Conservation (phyloP, 1,140 invertebrate genomes). For the Ctenoplectra terminalis region DNA sequence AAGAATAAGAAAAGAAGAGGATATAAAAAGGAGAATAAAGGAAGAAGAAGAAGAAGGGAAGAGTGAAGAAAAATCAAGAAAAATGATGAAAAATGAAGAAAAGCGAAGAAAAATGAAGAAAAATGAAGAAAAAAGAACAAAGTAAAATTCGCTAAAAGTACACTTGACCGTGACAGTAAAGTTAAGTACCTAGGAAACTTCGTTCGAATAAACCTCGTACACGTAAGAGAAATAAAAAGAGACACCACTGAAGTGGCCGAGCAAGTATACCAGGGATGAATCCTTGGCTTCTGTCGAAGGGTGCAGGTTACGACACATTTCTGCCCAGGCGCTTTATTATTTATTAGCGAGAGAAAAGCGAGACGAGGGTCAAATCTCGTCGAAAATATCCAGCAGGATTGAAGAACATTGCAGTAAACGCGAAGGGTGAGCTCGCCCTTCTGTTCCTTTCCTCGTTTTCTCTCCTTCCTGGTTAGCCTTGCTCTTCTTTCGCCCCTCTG, state of each 20-base stretch:
- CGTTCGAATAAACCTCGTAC: neutral
- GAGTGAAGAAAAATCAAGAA: too few species aligned
- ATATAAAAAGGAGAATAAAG: too few species aligned
- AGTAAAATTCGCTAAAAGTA: neutral
- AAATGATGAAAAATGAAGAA: too few species aligned
- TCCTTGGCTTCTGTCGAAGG: constrained; percentile 12
- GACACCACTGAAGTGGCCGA: neutral
- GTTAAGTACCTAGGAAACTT: neutral
- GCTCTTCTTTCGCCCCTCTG: neutral
- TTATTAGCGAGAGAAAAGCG: constrained; percentile 49
- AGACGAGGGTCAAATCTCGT: constrained; percentile 61
- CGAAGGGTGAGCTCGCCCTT: constrained; percentile 35
- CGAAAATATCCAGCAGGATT: constrained; percentile 57
- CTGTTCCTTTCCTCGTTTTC: constrained; percentile 15
- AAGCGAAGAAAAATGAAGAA: too few species aligned
- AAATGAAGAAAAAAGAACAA: too few species aligned
- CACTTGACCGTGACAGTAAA: neutral
- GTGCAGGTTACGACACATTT: constrained; percentile 31
- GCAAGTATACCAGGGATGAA: neutral
- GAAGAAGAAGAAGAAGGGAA: neutral
- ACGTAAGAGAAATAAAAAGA: neutral
- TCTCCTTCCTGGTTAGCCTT: neutral
- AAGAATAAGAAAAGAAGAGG: too few species aligned
- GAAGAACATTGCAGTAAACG: constrained; percentile 43
- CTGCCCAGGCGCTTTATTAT: constrained; percentile 54